A percentile compares a stretch with the other conserved stretches of the same genome.
Conservation (phyloP, 2,797 vertebrate genomes). For the Spizella passerina region DNA sequence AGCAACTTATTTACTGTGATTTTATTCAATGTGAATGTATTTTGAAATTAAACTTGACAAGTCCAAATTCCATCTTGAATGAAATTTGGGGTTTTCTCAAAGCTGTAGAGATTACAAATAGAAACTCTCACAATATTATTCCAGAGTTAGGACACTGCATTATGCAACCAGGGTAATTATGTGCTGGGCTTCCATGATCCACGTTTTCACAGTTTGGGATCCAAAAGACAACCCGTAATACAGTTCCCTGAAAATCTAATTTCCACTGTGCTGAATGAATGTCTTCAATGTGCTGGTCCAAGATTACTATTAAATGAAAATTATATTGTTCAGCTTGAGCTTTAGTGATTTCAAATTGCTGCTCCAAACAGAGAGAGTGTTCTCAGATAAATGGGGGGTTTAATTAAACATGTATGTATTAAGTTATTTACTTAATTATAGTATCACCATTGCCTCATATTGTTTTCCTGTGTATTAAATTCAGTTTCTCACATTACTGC, state of each 20-base stretch:
- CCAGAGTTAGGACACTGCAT: not conserved
- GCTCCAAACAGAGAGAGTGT: not conserved
- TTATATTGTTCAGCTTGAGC: not conserved
- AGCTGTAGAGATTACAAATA: not conserved
- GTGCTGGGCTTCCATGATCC: not conserved
- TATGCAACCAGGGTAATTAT: not conserved
- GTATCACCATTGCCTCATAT: not conserved
- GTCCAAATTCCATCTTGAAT: not conserved
- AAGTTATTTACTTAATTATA: constrained; percentile 56
- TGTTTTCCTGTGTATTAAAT: constrained; percentile 17
- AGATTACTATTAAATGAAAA: constrained; percentile 16
- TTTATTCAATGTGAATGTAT: not conserved
- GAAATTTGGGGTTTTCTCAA: not conserved
- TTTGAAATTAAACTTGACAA: not conserved
- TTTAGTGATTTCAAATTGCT: constrained; percentile 27
- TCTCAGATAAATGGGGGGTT: constrained; percentile 14
- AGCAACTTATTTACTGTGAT: not conserved
- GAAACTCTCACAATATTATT: not conserved
- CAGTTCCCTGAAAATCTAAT: not conserved
- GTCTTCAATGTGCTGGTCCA: not conserved
- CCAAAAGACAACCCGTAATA: not conserved
- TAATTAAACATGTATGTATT: constrained; percentile 32
- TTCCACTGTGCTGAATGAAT: not conserved
- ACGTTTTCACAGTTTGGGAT: not conserved
- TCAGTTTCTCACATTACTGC: constrained; percentile 7